Conservation (phyloP, 2,113 vertebrate species). For the Colinus virginianus region DNA sequence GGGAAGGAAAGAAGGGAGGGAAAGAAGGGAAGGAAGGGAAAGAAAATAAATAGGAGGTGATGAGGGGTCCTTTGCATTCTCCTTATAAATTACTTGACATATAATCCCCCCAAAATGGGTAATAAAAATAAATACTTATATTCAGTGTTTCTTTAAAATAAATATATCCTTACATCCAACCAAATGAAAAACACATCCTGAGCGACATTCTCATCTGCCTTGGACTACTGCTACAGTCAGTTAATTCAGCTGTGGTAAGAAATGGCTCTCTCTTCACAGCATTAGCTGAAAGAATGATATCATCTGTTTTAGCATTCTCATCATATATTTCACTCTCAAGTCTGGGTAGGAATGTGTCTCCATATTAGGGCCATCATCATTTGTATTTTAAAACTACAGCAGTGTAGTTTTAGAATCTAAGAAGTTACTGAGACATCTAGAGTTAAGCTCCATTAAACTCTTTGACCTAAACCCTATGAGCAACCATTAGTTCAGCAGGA, state of each 20-base stretch:
- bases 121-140: neutral
- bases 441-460: conserved; percentile 71
- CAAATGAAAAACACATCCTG: neutral
- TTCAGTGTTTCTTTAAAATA: neutral
- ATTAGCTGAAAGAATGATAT: neutral
- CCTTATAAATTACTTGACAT: neutral
- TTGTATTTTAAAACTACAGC: conserved; percentile 57
- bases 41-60: neutral
- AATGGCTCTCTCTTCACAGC: neutral
- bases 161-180: neutral
- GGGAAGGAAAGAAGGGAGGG: neutral
- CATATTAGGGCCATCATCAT: conserved; percentile 53
- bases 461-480: conserved; percentile 67
- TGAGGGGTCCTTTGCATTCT: neutral
- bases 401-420: conserved; percentile 58
- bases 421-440: conserved; percentile 64
- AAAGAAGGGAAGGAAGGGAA: neutral
- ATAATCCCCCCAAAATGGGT: neutral
- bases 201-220: neutral
- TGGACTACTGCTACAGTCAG: neutral
- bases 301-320: neutral
- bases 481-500: conserved; percentile 67
- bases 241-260: neutral
- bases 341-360: conserved; percentile 10
- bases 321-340: conserved; percentile 12